Evolutionary conservation across 2,113 vertebrate species (phyloP).

Genomic region (Excalfactoria chinensis): DNA sequence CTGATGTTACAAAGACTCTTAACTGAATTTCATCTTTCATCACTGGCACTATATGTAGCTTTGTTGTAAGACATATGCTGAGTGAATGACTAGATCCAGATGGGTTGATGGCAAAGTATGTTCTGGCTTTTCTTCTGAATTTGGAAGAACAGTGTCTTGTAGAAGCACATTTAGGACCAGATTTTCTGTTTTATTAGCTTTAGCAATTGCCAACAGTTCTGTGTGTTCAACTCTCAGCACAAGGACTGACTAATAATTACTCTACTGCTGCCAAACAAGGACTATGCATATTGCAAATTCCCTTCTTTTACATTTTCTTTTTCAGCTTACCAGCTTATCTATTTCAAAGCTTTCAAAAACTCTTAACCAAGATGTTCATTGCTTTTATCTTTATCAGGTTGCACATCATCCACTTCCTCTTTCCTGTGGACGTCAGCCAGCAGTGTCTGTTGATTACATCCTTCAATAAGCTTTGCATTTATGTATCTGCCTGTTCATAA

Average conservation of each 20-base stretch:
- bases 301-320: not conserved
- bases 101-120: not conserved
- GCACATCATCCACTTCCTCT: not conserved
- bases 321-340: not conserved
- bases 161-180: not conserved
- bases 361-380: not conserved
- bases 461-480: not conserved
- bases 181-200: not conserved
- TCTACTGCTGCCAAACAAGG: not conserved
- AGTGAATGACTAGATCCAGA: not conserved
- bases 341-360: constrained; percentile 11
- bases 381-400: not conserved
- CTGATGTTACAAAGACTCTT: not conserved
- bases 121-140: not conserved
- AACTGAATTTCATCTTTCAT: not conserved
- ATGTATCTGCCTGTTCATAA: not conserved
- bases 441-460: not conserved
- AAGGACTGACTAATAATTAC: not conserved
- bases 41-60: not conserved
- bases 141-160: not conserved
- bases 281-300: not conserved
- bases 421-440: not conserved
- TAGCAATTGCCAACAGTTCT: not conserved
- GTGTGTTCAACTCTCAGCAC: fast-evolving
- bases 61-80: not conserved